A percentile compares a stretch with the other conserved stretches of the same genome.
These are phyloP conservation scores for Pseudobourletiella spinata DNA, from an alignment of 1,140 invertebrate species.

Conservation along the genomic window DNA sequence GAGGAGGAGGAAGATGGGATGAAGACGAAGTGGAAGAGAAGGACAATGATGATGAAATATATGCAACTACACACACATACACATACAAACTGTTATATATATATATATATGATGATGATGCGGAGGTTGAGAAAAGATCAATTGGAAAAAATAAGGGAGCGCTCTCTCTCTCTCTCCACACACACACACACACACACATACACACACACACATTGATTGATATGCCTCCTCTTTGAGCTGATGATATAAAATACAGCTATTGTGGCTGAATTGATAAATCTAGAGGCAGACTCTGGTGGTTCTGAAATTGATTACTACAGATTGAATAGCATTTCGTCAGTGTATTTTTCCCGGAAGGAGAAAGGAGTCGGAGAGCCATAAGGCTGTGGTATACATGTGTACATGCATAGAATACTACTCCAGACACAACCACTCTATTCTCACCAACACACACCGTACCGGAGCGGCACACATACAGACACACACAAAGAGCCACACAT, in stretches of 20 bases:
- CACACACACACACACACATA: too few relatives aligned
- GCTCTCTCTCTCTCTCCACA: too few relatives aligned
- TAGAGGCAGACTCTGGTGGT: slow-evolving; percentile 18
- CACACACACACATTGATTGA: slow-evolving; percentile 26
- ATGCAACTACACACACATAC: slow-evolving; percentile 5
- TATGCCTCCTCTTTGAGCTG: slow-evolving; percentile 20
- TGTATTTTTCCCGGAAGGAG: slow-evolving; percentile 24
- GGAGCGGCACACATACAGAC: too few relatives aligned
- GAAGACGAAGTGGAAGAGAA: background rate
- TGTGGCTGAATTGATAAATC: slow-evolving; percentile 30
- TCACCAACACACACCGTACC: too few relatives aligned
- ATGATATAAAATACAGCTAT: slow-evolving; percentile 33
- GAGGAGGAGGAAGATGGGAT: background rate
- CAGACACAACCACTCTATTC: too few relatives aligned
- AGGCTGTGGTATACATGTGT: too few relatives aligned
- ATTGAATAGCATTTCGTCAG: slow-evolving; percentile 29
- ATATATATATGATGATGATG: too few relatives aligned
- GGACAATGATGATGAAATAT: slow-evolving; percentile 12
- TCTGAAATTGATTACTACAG: slow-evolving; percentile 33
- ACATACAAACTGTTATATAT: too few relatives aligned
- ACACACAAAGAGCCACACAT: too few relatives aligned
- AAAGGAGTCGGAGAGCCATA: too few relatives aligned
- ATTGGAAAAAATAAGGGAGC: slow-evolving; percentile 25
- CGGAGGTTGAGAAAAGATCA: slow-evolving; percentile 27
- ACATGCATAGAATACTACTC: too few relatives aligned